Base-by-base conservation (phyloP, 2,797 vertebrate species). In the Meda fulgida region DNA sequence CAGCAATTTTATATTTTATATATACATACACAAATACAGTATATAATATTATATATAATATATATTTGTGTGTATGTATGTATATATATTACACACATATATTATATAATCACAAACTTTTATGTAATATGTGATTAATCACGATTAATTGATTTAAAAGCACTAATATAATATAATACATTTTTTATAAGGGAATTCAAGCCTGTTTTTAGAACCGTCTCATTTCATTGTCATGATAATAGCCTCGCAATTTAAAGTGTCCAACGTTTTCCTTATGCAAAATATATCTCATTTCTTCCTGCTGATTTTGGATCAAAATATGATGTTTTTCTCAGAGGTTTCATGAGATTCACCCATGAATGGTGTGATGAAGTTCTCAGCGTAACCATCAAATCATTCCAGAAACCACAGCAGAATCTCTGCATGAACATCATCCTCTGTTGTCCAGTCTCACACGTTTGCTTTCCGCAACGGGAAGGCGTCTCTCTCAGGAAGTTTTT, bases 401-500 rank as follows among this genome's bases (percentile, higher is more conserved):
- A 14, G 38, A 23, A 80, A 1, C 18, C 40, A n/a, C 9, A 79
- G 11, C 78, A 8, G 26, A n/a, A 14, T 70, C 65, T 7, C 65
- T 7, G 58, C 31, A 2, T 21, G 31, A 4, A 34, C 63, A 19
- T 38, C 34, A 0, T 77, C 40, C 60, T 60, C 6, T 21, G 23
- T 43, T 88, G 79, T 90, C 90, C 87, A 65, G 91, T 87, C 89
- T 90, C 89, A 6, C 18, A 82, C 40, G n/a, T 81, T 58, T 83
- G 87, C 92, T 90, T 91, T 90, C 89, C 89, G 86, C 73, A 72
- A 79, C 80, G 77, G 87, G 90, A 87, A 88, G 89, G 89, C 60
- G 36, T 90, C 90, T 92, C 89, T 91, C 94, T 95, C 94, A 95
- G 94, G 94, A 95, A 95, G 89, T 86, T 89, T 87, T 87, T 85